These are phyloP conservation scores for Odontophorus gujanensis DNA, from an alignment of 2,113 vertebrate species.

Conservation along the genomic window DNA sequence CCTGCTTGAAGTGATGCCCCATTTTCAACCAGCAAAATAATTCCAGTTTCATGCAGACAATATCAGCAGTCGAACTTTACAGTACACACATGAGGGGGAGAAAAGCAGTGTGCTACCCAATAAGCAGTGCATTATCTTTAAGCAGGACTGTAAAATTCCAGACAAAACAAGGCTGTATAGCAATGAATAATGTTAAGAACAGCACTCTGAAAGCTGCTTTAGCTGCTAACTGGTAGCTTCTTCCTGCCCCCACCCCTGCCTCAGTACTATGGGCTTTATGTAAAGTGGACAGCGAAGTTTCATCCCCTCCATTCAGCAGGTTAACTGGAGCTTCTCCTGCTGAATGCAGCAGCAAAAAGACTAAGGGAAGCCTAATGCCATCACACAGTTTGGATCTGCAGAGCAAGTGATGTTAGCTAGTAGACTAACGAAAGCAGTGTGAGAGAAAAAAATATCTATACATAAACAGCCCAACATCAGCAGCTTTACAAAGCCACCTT, in stretches of 20 bases:
- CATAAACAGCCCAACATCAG: neutral
- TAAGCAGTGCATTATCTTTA: neutral
- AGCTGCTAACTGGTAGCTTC: neutral
- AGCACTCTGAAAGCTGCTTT: neutral
- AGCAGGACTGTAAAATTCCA: neutral
- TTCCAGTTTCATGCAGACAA: neutral
- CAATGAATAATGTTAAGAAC: rapidly evolving
- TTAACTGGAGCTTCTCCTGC: neutral
- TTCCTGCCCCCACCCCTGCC: neutral
- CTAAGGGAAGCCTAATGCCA: neutral
- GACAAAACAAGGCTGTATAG: neutral
- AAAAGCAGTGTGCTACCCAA: neutral
- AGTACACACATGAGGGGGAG: neutral
- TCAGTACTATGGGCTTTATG: neutral
- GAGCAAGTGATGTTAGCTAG: neutral
- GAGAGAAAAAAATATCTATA: too few species aligned
- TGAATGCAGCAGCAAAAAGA: neutral
- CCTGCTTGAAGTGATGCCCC: neutral
- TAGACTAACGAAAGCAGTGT: neutral
- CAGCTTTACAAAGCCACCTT: neutral
- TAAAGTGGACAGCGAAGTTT: neutral
- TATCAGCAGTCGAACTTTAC: neutral
- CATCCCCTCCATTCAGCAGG: neutral
- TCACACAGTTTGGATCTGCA: neutral
- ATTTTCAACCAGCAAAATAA: neutral